Evolutionary conservation across 2,888 invertebrate species (phyloP), one percentile per base, ranked within the genome.

Genomic region (Cyaniris semiargus): DNA sequence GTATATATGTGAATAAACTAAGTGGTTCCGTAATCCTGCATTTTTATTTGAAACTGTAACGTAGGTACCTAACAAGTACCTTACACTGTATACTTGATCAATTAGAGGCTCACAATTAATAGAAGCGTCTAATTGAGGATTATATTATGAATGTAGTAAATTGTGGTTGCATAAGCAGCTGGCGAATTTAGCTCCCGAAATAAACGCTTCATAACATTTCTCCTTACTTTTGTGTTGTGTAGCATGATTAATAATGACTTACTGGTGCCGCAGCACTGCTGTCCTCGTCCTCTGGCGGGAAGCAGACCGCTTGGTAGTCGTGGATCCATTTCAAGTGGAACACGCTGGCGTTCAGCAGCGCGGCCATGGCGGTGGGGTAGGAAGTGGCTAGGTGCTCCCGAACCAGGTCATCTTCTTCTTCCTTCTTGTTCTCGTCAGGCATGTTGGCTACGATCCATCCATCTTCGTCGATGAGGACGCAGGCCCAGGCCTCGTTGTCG

Each of bases 251-350:
- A n/a, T n/a, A n/a, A n/a, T n/a, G n/a, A 34, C 87, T 86, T 78
- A 90, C 91, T 44, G 85, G 80, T 13, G 89, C 87, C 8, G 82
- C 80, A 6, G 80, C 81, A 8, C 78, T 81, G 3, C 81, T 79
- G 31, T 84, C 84, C 56, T 84, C 84, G 6, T 86, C 81, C 77
- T 83, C 80, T 0, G 83, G 84, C 1, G 88, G 86, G 76, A 94
- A 93, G 82, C 93, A 94, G 0, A 93, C 90, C 0, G 86, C 89
- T 77, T 94, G 93, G 78, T 94, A 94, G 79, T 94, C 93, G 76
- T 94, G 92, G 27, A 93, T 83, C 90, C 91, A 90, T 81, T 89
- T 88, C 5, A 92, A 81, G 18, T 89, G 86, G 79, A 89, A 94
- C 27, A 94, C 87, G 23, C 82, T 80, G 5, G 88, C 88, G 44